phyloP scores from a whole-genome alignment of 2,888 invertebrate genomes.

The Masnerella sp. region DNA sequence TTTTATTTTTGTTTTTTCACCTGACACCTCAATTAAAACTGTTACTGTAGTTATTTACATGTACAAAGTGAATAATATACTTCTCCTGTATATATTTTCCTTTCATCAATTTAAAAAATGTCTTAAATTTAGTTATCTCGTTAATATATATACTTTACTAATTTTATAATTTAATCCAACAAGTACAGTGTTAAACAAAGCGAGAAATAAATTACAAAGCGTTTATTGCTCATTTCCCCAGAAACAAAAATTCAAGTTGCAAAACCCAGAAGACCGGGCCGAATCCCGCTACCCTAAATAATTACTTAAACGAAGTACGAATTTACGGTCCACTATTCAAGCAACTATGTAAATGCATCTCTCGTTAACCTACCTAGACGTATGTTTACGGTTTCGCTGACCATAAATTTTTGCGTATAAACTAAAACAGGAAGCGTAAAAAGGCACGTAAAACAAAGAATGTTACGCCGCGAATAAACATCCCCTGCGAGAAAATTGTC shows the following conservation, averaged over 20 bases:
- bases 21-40: too few relatives aligned
- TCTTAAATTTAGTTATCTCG: too few relatives aligned
- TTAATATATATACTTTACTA: too few relatives aligned
- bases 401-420: constrained; percentile 41
- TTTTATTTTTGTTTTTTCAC: too few relatives aligned
- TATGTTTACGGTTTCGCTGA: constrained; percentile 45
- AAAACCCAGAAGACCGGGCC: constrained; percentile 1
- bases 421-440: constrained; percentile 39
- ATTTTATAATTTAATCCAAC: too few relatives aligned
- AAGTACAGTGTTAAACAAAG: too few relatives aligned
- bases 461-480: constrained; percentile 34
- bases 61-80: too few relatives aligned
- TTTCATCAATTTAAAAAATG: too few relatives aligned
- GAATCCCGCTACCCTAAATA: constrained; percentile 7
- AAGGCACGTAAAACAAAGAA: constrained; percentile 41
- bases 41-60: too few relatives aligned
- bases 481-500: constrained; percentile 26
- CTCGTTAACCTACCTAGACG: constrained; percentile 40
- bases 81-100: too few relatives aligned
- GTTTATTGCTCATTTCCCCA: not conserved
- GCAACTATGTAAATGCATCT: constrained; percentile 32
- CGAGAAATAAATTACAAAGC: not conserved
- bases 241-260: constrained; percentile 6
- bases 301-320: constrained; percentile 37
- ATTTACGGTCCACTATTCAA: constrained; percentile 14